Base-by-base conservation (phyloP, 2,797 vertebrate species). In the Anomalospiza imberbis region DNA sequence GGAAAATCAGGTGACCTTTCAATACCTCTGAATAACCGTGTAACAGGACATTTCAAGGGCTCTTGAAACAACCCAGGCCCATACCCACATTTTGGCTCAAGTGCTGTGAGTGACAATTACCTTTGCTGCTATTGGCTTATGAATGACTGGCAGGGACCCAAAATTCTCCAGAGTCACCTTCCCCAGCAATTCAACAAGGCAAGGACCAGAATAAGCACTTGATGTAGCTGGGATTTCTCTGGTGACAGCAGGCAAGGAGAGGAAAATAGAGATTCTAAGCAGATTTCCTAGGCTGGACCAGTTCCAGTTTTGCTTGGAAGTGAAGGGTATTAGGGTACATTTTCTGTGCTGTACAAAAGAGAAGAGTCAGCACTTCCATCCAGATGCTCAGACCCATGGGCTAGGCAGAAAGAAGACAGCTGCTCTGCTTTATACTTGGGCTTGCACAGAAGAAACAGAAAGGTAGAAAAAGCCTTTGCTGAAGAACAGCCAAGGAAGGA, bases 311-410 rank as follows among this genome's bases (percentile, higher is more conserved):
- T 91, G 77, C 95, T 88, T 94, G 67, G 74, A 91, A 96, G 74
- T 88, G 85, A 97, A 96, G 95, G 95, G 79, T 97, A 93, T 94
- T 94, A 96, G 94, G 91, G 92, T 84, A 94, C 77, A 76, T 93
- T 88, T 88, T 91, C 83, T 86, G 60, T 34, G 83, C 91, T 55
- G 71, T 60, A 51, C 61, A 50, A 72, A 96, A 94, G 16, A 87
- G 77, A 73, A 91, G 53, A 92, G 53, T 96, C 93, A 97, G 93
- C 93, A 91, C 40, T 94, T 93, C 62, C 40, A 87, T 72, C 68
- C 93, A 95, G 94, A 90, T 96, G 86, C 91, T 94, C 77, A 94
- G 91, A 90, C 95, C 93, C 80, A 71, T 79, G 80, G 84, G 77
- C 90, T 85, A 93, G 80, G 57, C 78, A 82, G 68, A 93, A 77